A percentile compares a stretch with the other conserved stretches of the same genome.
Evolutionary conservation across 2,797 vertebrate species (phyloP).

Genomic region (Danio aesculapii): DNA sequence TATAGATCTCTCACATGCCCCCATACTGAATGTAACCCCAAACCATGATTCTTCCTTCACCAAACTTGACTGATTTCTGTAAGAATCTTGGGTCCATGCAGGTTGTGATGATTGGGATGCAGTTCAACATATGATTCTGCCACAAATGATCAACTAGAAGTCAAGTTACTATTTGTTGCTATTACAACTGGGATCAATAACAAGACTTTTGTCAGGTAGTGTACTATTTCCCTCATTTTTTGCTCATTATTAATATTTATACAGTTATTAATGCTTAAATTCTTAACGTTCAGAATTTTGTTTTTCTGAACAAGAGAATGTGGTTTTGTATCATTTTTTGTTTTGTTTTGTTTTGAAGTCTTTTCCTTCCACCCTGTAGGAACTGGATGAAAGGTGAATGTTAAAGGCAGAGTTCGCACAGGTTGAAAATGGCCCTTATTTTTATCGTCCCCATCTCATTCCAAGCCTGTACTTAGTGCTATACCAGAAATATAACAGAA

Average conservation of each 20-base stretch:
- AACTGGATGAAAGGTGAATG: slow-evolving; percentile 1
- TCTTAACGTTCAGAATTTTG: not conserved
- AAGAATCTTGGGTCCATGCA: too few relatives aligned
- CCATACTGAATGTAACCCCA: too few relatives aligned
- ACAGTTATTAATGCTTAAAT: too few relatives aligned
- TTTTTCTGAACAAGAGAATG: not conserved
- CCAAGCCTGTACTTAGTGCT: not conserved
- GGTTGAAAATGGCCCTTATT: not conserved
- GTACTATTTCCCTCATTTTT: not conserved
- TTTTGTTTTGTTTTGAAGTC: not conserved
- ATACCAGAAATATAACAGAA: not conserved
- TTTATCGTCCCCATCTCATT: not conserved
- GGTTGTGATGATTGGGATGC: too few relatives aligned
- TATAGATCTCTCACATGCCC: too few relatives aligned
- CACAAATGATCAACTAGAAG: too few relatives aligned
- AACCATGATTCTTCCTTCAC: too few relatives aligned
- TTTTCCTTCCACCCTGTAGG: not conserved
- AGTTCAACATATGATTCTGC: too few relatives aligned
- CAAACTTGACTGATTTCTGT: too few relatives aligned
- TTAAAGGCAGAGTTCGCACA: not conserved
- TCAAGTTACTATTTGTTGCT: too few relatives aligned
- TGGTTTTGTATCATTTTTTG: not conserved
- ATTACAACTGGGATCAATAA: too few relatives aligned
- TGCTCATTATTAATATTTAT: not conserved
- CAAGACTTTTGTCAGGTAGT: too few relatives aligned